Percentiles rank a stretch among this genome's conserved stretches.
phyloP scores from a whole-genome alignment of 2,113 vertebrate genomes.

The Crotalus viridis region DNA sequence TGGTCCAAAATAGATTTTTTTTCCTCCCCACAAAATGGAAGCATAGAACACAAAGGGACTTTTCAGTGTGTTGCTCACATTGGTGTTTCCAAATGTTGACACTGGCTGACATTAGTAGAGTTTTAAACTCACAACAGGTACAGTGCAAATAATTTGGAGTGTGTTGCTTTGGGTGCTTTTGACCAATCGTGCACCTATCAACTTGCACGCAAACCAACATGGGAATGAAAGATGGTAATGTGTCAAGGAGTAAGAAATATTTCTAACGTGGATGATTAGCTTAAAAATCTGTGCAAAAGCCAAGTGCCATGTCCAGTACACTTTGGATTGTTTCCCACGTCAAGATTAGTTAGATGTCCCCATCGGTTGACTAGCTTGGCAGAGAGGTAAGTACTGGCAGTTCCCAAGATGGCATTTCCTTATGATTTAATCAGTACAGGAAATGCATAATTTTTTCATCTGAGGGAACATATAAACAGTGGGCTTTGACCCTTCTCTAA shows the following conservation, averaged over 20 bases:
- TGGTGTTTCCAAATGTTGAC: not conserved
- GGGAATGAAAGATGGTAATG: not conserved
- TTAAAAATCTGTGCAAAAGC: not conserved
- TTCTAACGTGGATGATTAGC: not conserved
- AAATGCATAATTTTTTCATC: not conserved
- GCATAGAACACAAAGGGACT: not conserved
- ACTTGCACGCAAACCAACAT: not conserved
- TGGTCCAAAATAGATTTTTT: not conserved
- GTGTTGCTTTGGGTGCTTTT: not conserved
- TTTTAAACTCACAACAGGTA: not conserved
- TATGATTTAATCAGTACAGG: not conserved
- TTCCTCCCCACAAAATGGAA: not conserved
- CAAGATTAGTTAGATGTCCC: not conserved
- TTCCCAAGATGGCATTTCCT: not conserved
- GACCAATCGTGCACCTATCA: not conserved
- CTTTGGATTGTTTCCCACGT: not conserved
- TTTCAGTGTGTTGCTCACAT: not conserved
- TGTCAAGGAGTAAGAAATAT: not conserved
- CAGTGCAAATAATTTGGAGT: not conserved
- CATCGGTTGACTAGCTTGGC: not conserved
- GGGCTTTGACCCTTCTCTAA: not conserved
- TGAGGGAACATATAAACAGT: not conserved
- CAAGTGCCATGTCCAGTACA: not conserved
- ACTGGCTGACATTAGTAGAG: not conserved
- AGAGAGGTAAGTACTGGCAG: not conserved